These are phyloP conservation scores for Hirundichthys speculiger DNA, from an alignment of 2,113 vertebrate genomes.

Conservation along the genomic window DNA sequence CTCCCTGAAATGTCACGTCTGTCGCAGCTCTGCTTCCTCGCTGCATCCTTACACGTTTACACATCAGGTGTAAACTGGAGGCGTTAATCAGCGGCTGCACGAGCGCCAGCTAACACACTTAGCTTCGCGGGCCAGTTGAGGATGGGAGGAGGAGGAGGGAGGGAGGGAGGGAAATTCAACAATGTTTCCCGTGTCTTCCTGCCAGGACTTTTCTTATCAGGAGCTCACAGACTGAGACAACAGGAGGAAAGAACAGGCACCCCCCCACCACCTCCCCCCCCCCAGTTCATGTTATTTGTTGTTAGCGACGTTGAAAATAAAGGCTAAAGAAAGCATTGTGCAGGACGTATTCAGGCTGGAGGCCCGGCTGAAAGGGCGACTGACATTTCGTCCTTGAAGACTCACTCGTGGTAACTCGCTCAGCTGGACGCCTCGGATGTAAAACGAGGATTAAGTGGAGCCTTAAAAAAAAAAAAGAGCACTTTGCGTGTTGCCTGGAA, in stretches of 20 bases:
- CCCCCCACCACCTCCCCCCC: not conserved
- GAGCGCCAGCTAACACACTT: no score
- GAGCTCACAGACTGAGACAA: slow-evolving; percentile 42
- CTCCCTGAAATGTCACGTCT: no score
- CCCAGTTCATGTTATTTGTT: slow-evolving; percentile 26
- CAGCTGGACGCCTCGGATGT: slow-evolving; percentile 37
- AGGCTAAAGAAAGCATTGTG: slow-evolving; percentile 8
- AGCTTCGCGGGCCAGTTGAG: no score
- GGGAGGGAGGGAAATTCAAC: slow-evolving; percentile 21
- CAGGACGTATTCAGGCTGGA: slow-evolving; percentile 14
- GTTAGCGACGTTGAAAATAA: slow-evolving; percentile 31
- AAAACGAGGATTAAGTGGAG: slow-evolving; percentile 41
- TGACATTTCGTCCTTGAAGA: slow-evolving; percentile 57
- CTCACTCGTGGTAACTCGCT: slow-evolving; percentile 52
- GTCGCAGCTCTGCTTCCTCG: not conserved
- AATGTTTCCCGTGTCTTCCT: slow-evolving; percentile 24
- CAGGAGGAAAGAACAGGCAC: slow-evolving; percentile 18
- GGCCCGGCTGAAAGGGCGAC: slow-evolving; percentile 8
- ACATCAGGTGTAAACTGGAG: slow-evolving; percentile 2
- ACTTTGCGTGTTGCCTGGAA: not conserved
- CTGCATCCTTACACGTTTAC: not conserved
- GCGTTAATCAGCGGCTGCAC: not conserved
- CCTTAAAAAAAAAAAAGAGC: slow-evolving; percentile 1
- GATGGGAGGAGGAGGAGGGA: not conserved
- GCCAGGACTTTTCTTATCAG: slow-evolving; percentile 57